Evolutionary conservation across 1,140 invertebrate species (phyloP).

Genomic region (Drosophila bocki): DNA sequence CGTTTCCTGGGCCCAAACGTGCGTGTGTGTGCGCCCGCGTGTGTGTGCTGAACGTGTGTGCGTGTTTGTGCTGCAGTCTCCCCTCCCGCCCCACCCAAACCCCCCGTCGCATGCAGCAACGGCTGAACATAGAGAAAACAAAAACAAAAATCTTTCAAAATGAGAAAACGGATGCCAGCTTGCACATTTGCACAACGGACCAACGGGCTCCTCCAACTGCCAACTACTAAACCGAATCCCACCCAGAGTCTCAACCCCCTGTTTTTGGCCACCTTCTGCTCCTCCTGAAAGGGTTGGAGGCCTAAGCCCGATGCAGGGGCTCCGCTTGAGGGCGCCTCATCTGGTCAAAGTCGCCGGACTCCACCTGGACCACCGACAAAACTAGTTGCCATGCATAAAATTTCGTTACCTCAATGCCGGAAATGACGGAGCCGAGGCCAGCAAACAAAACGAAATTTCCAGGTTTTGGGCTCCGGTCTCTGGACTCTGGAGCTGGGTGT

Average conservation of each 20-base stretch:
- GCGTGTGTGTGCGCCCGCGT: slow-evolving; percentile 58
- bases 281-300: slow-evolving; percentile 28
- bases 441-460: slow-evolving; percentile 59
- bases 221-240: slow-evolving; percentile 22
- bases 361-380: slow-evolving; percentile 42
- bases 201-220: slow-evolving; percentile 23
- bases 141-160: slow-evolving; percentile 79
- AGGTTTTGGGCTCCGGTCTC: slow-evolving; percentile 34
- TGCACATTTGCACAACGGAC: slow-evolving; percentile 81
- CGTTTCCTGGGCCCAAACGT: slow-evolving; percentile 79
- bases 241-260: background rate
- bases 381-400: slow-evolving; percentile 74
- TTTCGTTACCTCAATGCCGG: slow-evolving; percentile 79
- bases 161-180: slow-evolving; percentile 81
- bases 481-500: background rate
- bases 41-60: slow-evolving; percentile 19
- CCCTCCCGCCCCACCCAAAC: background rate
- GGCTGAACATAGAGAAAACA: slow-evolving; percentile 67
- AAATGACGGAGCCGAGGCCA: slow-evolving; percentile 67
- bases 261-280: background rate
- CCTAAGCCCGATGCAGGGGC: slow-evolving; percentile 55
- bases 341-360: slow-evolving; percentile 67
- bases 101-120: slow-evolving; percentile 49
- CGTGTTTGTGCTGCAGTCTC: slow-evolving; percentile 9
- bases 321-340: slow-evolving; percentile 58